Evolutionary conservation across 2,113 vertebrate genomes (phyloP), one percentile per base, ranked within the genome.

Genomic region (Trachemys scripta): DNA sequence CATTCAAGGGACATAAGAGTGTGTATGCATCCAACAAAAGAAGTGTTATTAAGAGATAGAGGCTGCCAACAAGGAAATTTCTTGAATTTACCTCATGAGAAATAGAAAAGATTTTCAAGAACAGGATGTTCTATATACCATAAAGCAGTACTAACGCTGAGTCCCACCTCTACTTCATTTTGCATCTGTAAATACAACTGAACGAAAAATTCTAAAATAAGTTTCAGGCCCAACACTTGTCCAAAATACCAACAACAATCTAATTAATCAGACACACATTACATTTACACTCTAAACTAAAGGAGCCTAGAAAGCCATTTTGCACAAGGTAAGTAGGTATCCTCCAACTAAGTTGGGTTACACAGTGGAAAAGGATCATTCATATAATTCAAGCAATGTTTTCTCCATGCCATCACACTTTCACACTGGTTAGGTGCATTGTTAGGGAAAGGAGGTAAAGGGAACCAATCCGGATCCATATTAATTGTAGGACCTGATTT

Each of bases 1-100:
- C 16, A 10, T 42, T 49, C 56, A 90, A 97, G 91, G 80, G 65
- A 54, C 87, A 91, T 78, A 90, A 1, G 29, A n/a, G 57, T 72
- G 81, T 88, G 50, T 86, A n/a, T 57, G 94, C 95, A 80, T 95
- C 65, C 89, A 95, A 91, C 88, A 94, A 92, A 94, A 94, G 53
- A 90, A 97, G 81, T 80, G 7, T 1, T 88, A 24, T 82, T 31
- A n/a, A 59, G 59, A 90, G 47, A 69, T 12, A 2, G 42, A 38
- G 22, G 31, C 5, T 82, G 27, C 24, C 84, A 85, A 49, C 54
- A 85, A 79, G 89, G 54, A 88, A 76, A 82, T 90, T 97, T 89
- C 94, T 82, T 93, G 94, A 83, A 91, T 62, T 29, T 38, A 75
- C 10, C 10, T 57, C 14, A 1, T 11, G 16, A 29, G 59, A 22